These are phyloP conservation scores for Neogobius melanostomus DNA, from an alignment of 2,113 vertebrate species.

Conservation along the genomic window DNA sequence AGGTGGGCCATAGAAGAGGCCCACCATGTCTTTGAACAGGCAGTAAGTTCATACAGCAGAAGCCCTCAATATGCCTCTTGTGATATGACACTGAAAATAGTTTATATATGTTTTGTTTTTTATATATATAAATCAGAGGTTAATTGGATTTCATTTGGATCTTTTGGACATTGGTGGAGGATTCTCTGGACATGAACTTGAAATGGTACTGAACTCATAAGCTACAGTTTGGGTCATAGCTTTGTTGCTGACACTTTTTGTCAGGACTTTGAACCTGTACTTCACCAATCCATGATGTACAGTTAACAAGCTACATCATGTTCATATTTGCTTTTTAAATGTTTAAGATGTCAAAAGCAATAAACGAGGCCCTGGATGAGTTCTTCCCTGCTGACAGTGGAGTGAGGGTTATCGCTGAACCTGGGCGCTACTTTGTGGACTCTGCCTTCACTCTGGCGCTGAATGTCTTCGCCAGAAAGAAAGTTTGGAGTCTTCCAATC, in stretches of 20 bases:
- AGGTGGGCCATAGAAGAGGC: slow-evolving; percentile 2
- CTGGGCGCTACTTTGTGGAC: slow-evolving; percentile 87
- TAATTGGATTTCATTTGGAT: slow-evolving; percentile 83
- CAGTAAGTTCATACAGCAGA: background rate
- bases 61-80: background rate
- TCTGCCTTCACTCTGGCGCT: slow-evolving; percentile 87
- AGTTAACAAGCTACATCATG: background rate
- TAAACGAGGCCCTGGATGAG: slow-evolving; percentile 86
- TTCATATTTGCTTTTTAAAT: background rate
- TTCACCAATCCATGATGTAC: no score
- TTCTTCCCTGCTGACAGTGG: slow-evolving; percentile 86
- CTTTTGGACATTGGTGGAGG: slow-evolving; percentile 91
- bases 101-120: background rate
- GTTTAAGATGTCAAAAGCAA: slow-evolving; percentile 79
- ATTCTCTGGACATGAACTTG: slow-evolving; percentile 84
- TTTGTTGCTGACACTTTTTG: slow-evolving; percentile 73
- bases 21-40: background rate
- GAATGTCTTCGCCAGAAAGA: slow-evolving; percentile 88
- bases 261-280: no score
- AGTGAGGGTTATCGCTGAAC: slow-evolving; percentile 86
- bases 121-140: slow-evolving; percentile 70
- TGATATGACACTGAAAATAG: background rate
- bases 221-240: slow-evolving; percentile 58
- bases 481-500: slow-evolving; percentile 76
- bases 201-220: slow-evolving; percentile 37